Evolutionary conservation across 1,140 invertebrate species (phyloP), one percentile per base, ranked within the genome.

Genomic region (Nasonia vitripennis): DNA sequence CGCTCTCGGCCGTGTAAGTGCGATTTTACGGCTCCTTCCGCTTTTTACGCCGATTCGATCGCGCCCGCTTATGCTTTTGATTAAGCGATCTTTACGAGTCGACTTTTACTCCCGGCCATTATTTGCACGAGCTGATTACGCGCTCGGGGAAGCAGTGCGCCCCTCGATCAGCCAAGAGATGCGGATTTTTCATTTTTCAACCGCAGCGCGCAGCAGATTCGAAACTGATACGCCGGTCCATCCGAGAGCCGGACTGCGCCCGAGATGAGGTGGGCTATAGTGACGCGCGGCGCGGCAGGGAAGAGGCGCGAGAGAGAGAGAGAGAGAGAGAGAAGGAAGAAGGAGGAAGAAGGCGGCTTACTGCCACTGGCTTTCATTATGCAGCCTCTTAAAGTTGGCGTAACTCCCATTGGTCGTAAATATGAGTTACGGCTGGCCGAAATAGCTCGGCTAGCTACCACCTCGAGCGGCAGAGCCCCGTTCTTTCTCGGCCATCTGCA

Each of bases 341-440:
- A 70, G 73, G 6, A 9, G 70, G 23, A 31, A 10, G 62, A 71
- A 34, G 67, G 80, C 62, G 79, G 70, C 85, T 89, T 89, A 88
- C 88, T 87, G 88, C 87, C 87, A 89, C 87, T 86, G 87, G 86
- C 87, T 91, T 91, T 91, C 91, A 92, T 91, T 92, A 92, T 91
- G 90, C 91, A 91, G 90, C 90, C 91, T 91, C 91, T 92, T 92
- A 92, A 90, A 91, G 87, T 91, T 92, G 91, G 91, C 91, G 88
- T 91, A 91, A 92, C 90, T 91, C 90, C 91, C 91, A 91, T 90
- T 89, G 91, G 86, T 92, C 90, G 89, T 91, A 91, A 91, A 91
- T 91, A 90, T 91, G 90, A 92, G 89, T 92, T 92, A 92, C 89
- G 87, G 81, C 88, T 89, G 87, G 87, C 86, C 90, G 89, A 92